phyloP scores from a whole-genome alignment of 2,888 invertebrate species.

The Apodemia duryi region DNA sequence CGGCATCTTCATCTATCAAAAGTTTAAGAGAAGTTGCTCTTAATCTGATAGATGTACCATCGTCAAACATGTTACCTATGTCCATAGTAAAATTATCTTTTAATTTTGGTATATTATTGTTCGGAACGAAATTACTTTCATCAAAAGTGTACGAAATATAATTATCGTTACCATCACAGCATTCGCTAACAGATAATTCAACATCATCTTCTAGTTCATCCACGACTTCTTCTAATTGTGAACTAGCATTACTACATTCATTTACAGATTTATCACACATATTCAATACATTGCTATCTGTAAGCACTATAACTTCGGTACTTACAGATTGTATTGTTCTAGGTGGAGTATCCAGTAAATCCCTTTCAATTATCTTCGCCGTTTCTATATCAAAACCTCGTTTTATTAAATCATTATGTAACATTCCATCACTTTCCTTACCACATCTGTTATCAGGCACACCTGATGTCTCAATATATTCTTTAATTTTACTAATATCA shows the following conservation, averaged over 20 bases:
- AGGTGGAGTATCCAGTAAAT: constrained; percentile 55
- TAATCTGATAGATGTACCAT: constrained; percentile 55
- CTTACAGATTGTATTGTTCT: constrained; percentile 26
- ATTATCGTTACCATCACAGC: constrained; percentile 54
- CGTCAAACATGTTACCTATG: constrained; percentile 53
- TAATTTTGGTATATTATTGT: constrained; percentile 41
- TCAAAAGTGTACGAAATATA: constrained; percentile 46
- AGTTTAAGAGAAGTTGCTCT: constrained; percentile 49
- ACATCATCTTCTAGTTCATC: constrained; percentile 49
- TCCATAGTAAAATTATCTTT: constrained; percentile 69
- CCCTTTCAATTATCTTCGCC: constrained; percentile 68
- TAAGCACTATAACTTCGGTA: constrained; percentile 13
- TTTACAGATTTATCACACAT: constrained; percentile 10
- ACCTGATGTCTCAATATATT: constrained; percentile 52
- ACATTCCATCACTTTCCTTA: constrained; percentile 39
- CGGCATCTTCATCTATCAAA: constrained; percentile 46
- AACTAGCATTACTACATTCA: constrained; percentile 12
- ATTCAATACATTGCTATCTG: background rate
- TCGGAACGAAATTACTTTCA: constrained; percentile 37
- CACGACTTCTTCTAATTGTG: constrained; percentile 34
- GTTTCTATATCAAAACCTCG: constrained; percentile 68
- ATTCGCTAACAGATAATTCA: constrained; percentile 54
- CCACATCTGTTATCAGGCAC: constrained; percentile 27
- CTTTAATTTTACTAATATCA: constrained; percentile 61
- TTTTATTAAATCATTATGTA: constrained; percentile 60